These are phyloP conservation scores for Anas platyrhynchos DNA, from an alignment of 2,113 vertebrate genomes.

Conservation along the genomic window DNA sequence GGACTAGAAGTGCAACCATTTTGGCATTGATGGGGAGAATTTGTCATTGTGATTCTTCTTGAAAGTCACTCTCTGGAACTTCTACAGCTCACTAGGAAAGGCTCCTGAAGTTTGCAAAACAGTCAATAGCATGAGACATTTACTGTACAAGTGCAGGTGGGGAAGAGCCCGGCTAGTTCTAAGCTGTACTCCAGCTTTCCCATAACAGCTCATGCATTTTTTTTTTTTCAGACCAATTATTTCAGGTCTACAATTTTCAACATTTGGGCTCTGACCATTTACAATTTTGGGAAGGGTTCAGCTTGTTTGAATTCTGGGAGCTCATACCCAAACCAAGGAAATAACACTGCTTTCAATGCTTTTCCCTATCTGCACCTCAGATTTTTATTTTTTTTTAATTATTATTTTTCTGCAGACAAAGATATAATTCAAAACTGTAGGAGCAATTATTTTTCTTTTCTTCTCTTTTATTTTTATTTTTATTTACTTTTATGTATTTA, in stretches of 20 bases:
- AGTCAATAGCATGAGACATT: not conserved
- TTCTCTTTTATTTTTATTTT: not conserved
- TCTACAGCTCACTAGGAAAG: not conserved
- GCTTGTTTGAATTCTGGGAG: not conserved
- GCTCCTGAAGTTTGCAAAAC: not conserved
- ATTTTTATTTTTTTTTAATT: not conserved
- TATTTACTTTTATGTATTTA: too few relatives aligned
- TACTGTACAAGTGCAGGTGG: not conserved
- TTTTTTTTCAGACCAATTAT: not conserved
- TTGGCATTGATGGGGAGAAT: not conserved
- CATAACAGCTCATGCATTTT: not conserved
- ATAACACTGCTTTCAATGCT: not conserved
- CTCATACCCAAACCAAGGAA: not conserved
- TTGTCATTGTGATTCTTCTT: not conserved
- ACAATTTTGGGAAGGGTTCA: not conserved
- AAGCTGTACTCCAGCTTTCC: not conserved
- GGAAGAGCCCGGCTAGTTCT: not conserved
- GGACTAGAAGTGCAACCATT: not conserved
- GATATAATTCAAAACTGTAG: not conserved
- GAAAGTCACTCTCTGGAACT: not conserved
- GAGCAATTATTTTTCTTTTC: not conserved
- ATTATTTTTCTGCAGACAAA: not conserved
- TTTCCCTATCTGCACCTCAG: not conserved
- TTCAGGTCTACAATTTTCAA: not conserved
- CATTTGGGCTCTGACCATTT: not conserved